Conservation (phyloP, 2,113 vertebrate species). For the Ginglymostoma cirratum region DNA sequence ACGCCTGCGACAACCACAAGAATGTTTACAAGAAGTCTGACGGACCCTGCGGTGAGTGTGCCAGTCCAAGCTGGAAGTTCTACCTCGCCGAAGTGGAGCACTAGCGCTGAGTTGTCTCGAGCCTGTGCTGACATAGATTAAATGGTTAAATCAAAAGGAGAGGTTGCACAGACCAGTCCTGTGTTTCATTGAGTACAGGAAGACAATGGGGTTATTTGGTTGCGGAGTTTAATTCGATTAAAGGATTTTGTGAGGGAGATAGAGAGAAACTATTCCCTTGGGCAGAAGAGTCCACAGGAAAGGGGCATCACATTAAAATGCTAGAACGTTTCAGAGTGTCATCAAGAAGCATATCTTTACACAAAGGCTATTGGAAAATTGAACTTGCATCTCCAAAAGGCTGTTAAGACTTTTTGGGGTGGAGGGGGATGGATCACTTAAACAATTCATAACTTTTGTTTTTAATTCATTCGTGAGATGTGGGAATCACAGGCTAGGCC, state of each 20-base stretch:
- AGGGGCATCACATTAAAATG: not conserved
- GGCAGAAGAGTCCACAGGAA: not conserved
- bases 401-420: not conserved
- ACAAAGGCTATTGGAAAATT: not conserved
- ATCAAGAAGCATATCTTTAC: not conserved
- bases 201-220: not conserved
- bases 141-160: not conserved
- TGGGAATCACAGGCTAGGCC: too few species aligned
- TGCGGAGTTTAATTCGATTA: not conserved
- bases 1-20: slow-evolving; percentile 76
- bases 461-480: too few species aligned
- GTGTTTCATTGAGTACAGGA: not conserved
- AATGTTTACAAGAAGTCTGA: slow-evolving; percentile 76
- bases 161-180: not conserved
- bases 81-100: not conserved
- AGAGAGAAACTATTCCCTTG: not conserved
- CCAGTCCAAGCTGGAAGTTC: not conserved
- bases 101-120: not conserved
- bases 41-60: slow-evolving; percentile 75
- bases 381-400: not conserved
- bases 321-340: too few species aligned
- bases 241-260: not conserved
- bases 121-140: not conserved
- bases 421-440: not conserved
- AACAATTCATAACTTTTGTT: not conserved